A percentile compares a stretch with the other conserved stretches of the same genome.
These are phyloP conservation scores for Regulus satrapa DNA, from an alignment of 2,113 vertebrate genomes.

Conservation along the genomic window DNA sequence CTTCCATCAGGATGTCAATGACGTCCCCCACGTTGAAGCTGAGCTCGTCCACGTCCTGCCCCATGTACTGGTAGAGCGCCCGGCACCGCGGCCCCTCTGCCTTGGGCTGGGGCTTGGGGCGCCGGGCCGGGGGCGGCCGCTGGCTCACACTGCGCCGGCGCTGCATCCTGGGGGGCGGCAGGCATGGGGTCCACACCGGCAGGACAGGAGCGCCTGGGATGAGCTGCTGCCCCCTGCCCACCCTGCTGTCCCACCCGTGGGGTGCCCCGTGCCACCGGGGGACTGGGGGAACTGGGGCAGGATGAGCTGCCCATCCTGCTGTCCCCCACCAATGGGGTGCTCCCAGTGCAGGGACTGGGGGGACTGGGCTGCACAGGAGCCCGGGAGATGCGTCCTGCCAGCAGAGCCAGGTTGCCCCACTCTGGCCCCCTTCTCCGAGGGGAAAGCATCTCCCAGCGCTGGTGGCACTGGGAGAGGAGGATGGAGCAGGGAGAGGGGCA, in stretches of 20 bases:
- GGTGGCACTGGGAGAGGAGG: not conserved
- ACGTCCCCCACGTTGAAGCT: constrained; percentile 87
- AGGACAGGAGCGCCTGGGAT: accelerated
- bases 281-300: not conserved
- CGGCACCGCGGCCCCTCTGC: constrained; percentile 76
- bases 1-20: constrained; percentile 87
- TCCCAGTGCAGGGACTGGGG: not conserved
- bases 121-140: constrained; percentile 79
- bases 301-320: not conserved
- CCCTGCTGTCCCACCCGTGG: accelerated
- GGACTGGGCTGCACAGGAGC: not conserved
- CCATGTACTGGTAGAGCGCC: constrained; percentile 87
- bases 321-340: too few species aligned
- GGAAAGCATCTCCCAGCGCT: not conserved
- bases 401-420: accelerated
- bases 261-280: accelerated
- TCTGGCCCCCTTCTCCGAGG: not conserved
- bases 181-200: accelerated
- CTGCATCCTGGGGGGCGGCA: constrained; percentile 71
- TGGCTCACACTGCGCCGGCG: constrained; percentile 84
- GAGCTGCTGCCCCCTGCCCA: not conserved
- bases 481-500: not conserved
- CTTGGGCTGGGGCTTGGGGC: constrained; percentile 78
- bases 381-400: not conserved
- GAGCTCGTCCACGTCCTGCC: constrained; percentile 93